Conservation (phyloP, 2,113 vertebrate species). For the Notarius quadriscutis region DNA sequence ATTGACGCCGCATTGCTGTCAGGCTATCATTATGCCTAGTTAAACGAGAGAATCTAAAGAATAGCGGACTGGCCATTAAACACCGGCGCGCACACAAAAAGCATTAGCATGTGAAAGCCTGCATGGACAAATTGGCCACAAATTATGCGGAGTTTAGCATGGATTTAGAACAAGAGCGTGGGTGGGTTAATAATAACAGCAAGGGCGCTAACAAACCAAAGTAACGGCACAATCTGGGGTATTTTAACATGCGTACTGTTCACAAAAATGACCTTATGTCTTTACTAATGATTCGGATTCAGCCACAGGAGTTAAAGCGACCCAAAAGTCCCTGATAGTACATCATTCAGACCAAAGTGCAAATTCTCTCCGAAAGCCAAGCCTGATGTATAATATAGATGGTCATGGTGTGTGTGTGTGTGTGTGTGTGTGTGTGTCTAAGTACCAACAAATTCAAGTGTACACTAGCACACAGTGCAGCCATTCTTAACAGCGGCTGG, state of each 20-base stretch:
- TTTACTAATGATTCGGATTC: neutral
- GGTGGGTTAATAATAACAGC: conserved; percentile 20
- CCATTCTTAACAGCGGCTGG: neutral
- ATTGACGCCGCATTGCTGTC: conserved; percentile 31
- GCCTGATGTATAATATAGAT: conserved; percentile 4
- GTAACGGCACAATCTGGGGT: neutral
- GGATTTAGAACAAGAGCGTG: conserved; percentile 26
- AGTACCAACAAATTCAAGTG: conserved; percentile 11
- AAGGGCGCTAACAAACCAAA: conserved; percentile 21
- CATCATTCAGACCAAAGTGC: neutral
- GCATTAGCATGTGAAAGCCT: conserved; percentile 45
- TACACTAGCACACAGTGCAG: neutral
- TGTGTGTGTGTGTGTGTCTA: neutral
- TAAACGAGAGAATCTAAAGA: conserved; percentile 41
- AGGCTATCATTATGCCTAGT: conserved; percentile 31
- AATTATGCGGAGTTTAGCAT: conserved; percentile 29
- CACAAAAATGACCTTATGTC: neutral
- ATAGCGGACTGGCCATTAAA: conserved; percentile 21
- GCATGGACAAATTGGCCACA: conserved; percentile 43
- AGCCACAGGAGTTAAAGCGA: too few species aligned
- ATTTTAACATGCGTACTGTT: neutral
- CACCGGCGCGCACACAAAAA: conserved; percentile 32
- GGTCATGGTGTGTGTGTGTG: neutral
- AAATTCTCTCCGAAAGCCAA: neutral
- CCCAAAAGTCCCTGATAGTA: neutral